These are phyloP conservation scores for Gymnoscopelus microlampas DNA, from an alignment of 2,797 vertebrate genomes.

Conservation along the genomic window DNA sequence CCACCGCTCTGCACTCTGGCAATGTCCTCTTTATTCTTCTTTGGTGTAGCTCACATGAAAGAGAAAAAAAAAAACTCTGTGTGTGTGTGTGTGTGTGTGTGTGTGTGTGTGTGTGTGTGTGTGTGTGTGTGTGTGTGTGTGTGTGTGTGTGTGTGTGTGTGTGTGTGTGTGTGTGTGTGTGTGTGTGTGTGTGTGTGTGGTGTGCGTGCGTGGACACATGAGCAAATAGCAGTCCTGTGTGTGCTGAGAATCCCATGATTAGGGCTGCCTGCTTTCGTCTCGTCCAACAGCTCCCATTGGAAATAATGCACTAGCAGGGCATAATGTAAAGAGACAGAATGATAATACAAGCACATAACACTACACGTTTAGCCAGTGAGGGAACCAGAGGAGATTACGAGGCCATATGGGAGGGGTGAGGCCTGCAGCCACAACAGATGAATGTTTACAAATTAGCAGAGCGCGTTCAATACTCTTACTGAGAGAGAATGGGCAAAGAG, in stretches of 20 bases:
- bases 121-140: conserved; percentile 35
- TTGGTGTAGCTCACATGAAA: conserved; percentile 50
- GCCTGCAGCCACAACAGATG: conserved; percentile 59
- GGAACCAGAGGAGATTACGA: conserved; percentile 69
- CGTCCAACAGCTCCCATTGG: conserved; percentile 49
- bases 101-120: conserved; percentile 19
- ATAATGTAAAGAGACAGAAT: conserved; percentile 66
- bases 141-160: conserved; percentile 13
- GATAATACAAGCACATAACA: conserved; percentile 70
- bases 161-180: background rate
- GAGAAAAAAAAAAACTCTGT: conserved; percentile 48
- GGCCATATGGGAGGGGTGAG: conserved; percentile 62
- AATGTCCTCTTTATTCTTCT: conserved; percentile 59
- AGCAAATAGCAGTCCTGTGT: conserved; percentile 35
- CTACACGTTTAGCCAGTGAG: conserved; percentile 62
- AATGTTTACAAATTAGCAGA: conserved; percentile 35
- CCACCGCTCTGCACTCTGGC: conserved; percentile 39
- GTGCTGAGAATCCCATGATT: conserved; percentile 55
- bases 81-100: conserved; percentile 36
- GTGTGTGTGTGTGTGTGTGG: too few species aligned
- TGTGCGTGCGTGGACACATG: background rate
- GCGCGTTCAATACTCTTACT: conserved; percentile 35
- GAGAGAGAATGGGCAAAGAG: conserved; percentile 5
- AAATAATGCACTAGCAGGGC: conserved; percentile 47
- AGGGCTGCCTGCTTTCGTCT: conserved; percentile 24